A percentile compares a stretch with the other conserved stretches of the same genome.
Conservation (phyloP, 2,113 vertebrate species). For the Acanthisitta chloris region DNA sequence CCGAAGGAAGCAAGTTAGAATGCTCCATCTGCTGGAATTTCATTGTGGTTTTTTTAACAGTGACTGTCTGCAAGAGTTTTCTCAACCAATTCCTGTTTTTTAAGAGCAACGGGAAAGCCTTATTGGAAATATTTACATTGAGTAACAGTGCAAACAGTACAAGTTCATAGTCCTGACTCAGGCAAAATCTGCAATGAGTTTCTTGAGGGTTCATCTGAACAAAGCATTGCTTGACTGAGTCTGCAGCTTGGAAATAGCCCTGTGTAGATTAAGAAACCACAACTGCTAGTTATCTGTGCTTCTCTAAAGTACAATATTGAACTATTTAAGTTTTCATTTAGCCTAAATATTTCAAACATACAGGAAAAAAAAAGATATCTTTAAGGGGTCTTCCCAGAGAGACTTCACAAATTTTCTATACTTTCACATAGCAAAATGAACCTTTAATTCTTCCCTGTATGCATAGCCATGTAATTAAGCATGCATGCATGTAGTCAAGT, state of each 20-base stretch:
- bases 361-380: neutral
- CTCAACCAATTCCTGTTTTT: neutral
- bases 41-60: neutral
- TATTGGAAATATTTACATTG: neutral
- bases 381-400: neutral
- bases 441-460: neutral
- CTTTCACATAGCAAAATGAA: neutral
- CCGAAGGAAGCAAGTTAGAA: neutral
- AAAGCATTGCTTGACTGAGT: neutral
- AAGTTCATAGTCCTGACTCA: neutral
- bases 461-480: neutral
- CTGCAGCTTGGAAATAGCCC: neutral
- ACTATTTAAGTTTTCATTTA: neutral
- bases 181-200: neutral
- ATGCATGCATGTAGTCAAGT: neutral
- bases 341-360: neutral
- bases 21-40: neutral
- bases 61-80: neutral
- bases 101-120: neutral
- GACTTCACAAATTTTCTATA: neutral
- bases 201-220: neutral
- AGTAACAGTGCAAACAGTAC: neutral
- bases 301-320: constrained; percentile 1
- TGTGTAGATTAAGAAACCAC: neutral
- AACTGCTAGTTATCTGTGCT: neutral